Evolutionary conservation across 2,888 invertebrate species (phyloP).

Genomic region (Clusia tigrina): DNA sequence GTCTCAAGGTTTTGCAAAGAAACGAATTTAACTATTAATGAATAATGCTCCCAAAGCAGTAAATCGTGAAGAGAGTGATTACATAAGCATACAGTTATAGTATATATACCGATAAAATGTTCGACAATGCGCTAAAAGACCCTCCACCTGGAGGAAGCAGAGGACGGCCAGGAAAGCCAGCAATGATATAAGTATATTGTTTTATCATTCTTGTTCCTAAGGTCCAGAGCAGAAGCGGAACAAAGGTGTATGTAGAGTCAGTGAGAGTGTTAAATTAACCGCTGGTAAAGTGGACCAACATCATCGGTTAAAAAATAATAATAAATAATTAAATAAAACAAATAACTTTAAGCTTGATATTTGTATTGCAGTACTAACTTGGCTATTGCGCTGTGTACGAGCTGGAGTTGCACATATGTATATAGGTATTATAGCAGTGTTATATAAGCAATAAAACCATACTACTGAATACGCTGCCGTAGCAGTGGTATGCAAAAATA

Average conservation of each 20-base stretch:
- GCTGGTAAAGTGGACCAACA: slow-evolving; percentile 65
- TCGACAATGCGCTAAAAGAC: slow-evolving; percentile 28
- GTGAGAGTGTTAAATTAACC: slow-evolving; percentile 30
- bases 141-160: too few species aligned
- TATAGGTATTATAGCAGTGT: slow-evolving; percentile 46
- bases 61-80: too few species aligned
- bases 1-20: slow-evolving; percentile 62
- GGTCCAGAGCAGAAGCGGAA: slow-evolving; percentile 27
- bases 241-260: slow-evolving; percentile 31
- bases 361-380: too few species aligned
- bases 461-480: too few species aligned
- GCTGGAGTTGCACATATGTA: slow-evolving; percentile 27
- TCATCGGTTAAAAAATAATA: slow-evolving; percentile 44
- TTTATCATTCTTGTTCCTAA: too few species aligned
- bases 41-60: too few species aligned
- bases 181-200: too few species aligned
- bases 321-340: slow-evolving; percentile 28
- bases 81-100: slow-evolving; percentile 16
- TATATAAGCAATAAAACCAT: slow-evolving; percentile 60
- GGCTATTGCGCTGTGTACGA: too few species aligned
- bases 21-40: slow-evolving; percentile 54
- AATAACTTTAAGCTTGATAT: slow-evolving; percentile 15
- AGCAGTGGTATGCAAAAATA: too few species aligned
- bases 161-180: slow-evolving; percentile 40
- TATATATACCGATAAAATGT: slow-evolving; percentile 34